Base-by-base conservation (phyloP, 2,113 vertebrate genomes). In the Ibidorhyncha struthersii region DNA sequence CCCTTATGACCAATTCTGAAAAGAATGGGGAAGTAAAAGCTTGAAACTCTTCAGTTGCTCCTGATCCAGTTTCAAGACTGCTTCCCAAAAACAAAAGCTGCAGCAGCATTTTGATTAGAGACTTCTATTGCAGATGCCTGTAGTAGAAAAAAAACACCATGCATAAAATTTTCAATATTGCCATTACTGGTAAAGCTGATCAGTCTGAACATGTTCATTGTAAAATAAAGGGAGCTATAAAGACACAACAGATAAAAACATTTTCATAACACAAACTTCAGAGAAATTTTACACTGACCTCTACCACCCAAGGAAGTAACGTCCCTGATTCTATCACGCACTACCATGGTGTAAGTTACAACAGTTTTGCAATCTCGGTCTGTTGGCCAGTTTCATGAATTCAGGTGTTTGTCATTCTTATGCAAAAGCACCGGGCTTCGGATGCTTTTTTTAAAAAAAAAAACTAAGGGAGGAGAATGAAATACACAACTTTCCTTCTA, bases 351-450 rank as follows among this genome's bases (percentile, higher is more conserved):
- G 27, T 3, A 21, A 53, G 14, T 36, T 4, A 27, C 11, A 40
- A 13, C 50, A 40, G 9, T 7, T 63, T 40, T 41, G 79, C 22
- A 21, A 9, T 0, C 23, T 41, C 18, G 30, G 2, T 5, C 76
- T 45, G 58, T 2, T 26, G 25, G 53, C 17, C 20, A 1, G 14
- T 20, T 25, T 2, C 55, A 62, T 1, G 3, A 36, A 25, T 34
- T 38, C 50, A 22, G 69, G 21, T 12, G 20, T 8, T 34, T 52
- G 34, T 9, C 43, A 38, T 2, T 36, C 21, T 34, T 30, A 12
- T 2, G 20, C 16, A 61, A n/a, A 38, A 62, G 32, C 34, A 18
- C 27, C 1, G 0, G 0, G 34, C 34, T 45, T 40, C 2, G 2
- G 38, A 14, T 11, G 10, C 47, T 3, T n/a, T 34, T 25, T 53